These are phyloP conservation scores for Leptobrachium leishanense DNA, from an alignment of 2,113 vertebrate species.

Conservation along the genomic window DNA sequence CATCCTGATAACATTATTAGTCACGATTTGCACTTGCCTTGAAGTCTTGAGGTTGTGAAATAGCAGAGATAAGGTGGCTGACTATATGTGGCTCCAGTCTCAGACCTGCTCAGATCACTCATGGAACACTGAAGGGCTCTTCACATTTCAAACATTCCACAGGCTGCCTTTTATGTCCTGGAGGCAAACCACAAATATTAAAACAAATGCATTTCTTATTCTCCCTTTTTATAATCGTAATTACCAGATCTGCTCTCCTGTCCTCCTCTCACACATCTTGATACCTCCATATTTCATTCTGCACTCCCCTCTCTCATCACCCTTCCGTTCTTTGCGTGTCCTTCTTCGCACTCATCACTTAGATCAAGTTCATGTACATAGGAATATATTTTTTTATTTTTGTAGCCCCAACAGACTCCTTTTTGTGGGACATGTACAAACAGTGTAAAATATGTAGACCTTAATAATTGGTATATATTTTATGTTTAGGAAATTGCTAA, in stretches of 20 bases:
- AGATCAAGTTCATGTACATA: no score
- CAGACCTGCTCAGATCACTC: constrained; percentile 10
- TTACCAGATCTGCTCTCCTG: no score
- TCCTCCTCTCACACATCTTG: no score
- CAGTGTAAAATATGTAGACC: no score
- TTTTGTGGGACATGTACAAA: no score
- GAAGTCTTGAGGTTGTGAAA: constrained; percentile 22
- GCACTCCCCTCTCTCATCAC: background rate
- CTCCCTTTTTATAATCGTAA: no score
- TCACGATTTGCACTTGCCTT: constrained; percentile 19
- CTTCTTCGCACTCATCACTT: no score
- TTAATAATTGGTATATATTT: no score
- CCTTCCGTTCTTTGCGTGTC: no score
- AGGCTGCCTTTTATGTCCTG: background rate
- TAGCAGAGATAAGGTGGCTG: constrained; percentile 19
- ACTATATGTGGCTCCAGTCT: constrained; percentile 2
- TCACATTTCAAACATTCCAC: constrained; percentile 40
- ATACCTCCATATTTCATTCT: background rate
- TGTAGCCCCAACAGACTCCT: no score
- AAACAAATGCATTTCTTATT: background rate
- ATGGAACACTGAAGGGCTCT: background rate
- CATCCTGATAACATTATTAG: constrained; percentile 21
- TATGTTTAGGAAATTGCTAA: no score
- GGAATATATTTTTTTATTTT: no score
- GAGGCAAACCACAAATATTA: background rate